Percentiles rank a stretch among this genome's conserved stretches.
phyloP scores from a whole-genome alignment of 2,113 vertebrate species.

The Herpetotheres cachinnans region DNA sequence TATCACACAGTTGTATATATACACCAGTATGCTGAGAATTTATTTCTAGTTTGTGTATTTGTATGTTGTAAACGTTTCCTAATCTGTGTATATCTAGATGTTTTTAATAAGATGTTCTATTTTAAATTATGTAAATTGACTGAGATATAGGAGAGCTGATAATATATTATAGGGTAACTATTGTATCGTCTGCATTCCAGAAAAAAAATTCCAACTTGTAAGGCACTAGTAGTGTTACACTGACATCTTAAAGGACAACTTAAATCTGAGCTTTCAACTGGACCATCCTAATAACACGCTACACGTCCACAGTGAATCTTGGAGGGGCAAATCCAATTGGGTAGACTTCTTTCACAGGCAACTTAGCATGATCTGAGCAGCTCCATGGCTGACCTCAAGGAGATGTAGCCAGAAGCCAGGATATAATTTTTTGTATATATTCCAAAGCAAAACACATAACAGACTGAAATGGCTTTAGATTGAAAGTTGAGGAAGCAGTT shows the following conservation, averaged over 20 bases:
- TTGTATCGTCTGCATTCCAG: slow-evolving; percentile 95
- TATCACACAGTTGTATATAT: slow-evolving; percentile 96
- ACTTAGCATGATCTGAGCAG: slow-evolving; percentile 69
- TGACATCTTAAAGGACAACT: slow-evolving; percentile 90
- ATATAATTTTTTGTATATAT: slow-evolving; percentile 52
- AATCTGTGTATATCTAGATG: slow-evolving; percentile 99
- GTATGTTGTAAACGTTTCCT: slow-evolving; percentile 99
- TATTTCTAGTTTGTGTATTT: slow-evolving; percentile 99
- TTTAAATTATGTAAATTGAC: slow-evolving; percentile 99
- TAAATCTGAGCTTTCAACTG: slow-evolving; percentile 86
- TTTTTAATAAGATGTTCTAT: slow-evolving; percentile 99
- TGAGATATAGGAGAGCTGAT: slow-evolving; percentile 98
- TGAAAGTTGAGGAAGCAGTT: slow-evolving; percentile 42
- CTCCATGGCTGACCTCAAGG: slow-evolving; percentile 64
- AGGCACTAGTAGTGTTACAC: slow-evolving; percentile 87
- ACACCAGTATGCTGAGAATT: slow-evolving; percentile 96
- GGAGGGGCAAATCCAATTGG: slow-evolving; percentile 60
- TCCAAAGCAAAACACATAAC: slow-evolving; percentile 19
- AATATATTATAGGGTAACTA: slow-evolving; percentile 95
- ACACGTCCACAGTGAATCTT: slow-evolving; percentile 43
- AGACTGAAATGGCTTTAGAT: slow-evolving; percentile 63
- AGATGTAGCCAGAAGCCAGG: slow-evolving; percentile 70
- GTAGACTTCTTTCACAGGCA: slow-evolving; percentile 74
- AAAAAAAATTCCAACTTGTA: slow-evolving; percentile 83
- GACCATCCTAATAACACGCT: slow-evolving; percentile 71